Base-by-base conservation (phyloP, 64 coral and sea anemone species). In the Stylophora pistillata region DNA sequence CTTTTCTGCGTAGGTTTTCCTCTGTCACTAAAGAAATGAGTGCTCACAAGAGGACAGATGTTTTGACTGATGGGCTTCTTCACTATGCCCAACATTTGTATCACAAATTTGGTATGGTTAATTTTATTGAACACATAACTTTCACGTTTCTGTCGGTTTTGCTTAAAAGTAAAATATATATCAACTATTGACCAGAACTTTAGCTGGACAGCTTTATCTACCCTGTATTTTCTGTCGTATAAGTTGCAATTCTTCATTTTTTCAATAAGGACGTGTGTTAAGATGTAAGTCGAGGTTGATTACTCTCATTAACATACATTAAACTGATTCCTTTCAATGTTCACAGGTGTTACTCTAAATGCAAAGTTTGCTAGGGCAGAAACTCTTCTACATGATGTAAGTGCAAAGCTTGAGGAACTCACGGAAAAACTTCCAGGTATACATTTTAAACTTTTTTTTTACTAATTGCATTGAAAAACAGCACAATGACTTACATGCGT, bases 21-120 rank as follows among this genome's bases (percentile, higher is more conserved):
- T 21, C 58, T 13, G 87, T 94, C 56, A 87, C 88, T 53, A 94
- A 94, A 73, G 93, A 94, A 70, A 94, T 94, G 92, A 71, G 74
- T 14, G 53, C 60, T 53, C 66, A 94, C 31, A 94, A 94, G 53
- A 90, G 87, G 73, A 77, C 37, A 7, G 93, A 94, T 90, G 93
- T 94, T 81, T 72, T 94, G 16, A 94, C 88, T 77, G 93, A 94
- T 90, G 93, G 72, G 16, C 33, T 69, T 13, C 30, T 94, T 10
- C 88, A 90, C 81, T 94, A 90, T 72, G 87, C 74, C 37, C 53
- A 94, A 87, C 81, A 89, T 30, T 74, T 94, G 25, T 66, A 21
- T 16, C 21, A 56, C 32, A 94, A 61, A 90, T 94, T 89, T 86
- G 93, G 93, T 94, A 86, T 56, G 58, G 62, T 33, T 63, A 54